Percentiles rank a stretch among this genome's conserved stretches.
phyloP scores from a whole-genome alignment of 2,888 invertebrate genomes.

The Adela reaumurella region DNA sequence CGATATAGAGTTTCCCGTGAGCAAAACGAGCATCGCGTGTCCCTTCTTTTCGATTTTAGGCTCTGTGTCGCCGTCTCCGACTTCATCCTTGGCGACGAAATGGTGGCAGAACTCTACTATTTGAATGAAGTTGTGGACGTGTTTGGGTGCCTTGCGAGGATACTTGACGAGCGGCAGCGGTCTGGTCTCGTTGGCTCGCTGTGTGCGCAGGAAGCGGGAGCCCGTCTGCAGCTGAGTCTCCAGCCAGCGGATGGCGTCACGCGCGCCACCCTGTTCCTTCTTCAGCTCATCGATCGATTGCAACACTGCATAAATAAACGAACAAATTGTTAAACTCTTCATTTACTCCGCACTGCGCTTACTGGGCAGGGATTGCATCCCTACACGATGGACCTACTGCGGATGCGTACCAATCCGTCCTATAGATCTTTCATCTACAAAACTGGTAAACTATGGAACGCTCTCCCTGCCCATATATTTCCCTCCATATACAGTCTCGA shows the following conservation, averaged over 20 bases:
- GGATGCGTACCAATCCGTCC: too few species aligned
- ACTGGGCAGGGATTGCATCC: too few species aligned
- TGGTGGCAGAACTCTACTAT: constrained; percentile 83
- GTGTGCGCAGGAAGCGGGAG: constrained; percentile 82
- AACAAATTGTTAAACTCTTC: too few species aligned
- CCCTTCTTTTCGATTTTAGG: constrained; percentile 33
- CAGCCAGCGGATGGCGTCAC: constrained; percentile 92
- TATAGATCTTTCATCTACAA: too few species aligned
- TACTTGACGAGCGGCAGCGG: constrained; percentile 59
- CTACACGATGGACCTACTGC: too few species aligned
- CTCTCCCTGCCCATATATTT: too few species aligned
- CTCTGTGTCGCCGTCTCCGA: constrained; percentile 34
- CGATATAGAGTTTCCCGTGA: constrained; percentile 61
- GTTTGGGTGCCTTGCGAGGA: constrained; percentile 39
- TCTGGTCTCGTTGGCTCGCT: constrained; percentile 77
- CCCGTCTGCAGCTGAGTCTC: constrained; percentile 84
- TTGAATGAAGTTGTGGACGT: constrained; percentile 69
- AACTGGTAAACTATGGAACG: too few species aligned
- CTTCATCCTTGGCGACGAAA: constrained; percentile 48
- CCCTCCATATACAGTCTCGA: too few species aligned
- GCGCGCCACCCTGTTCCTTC: constrained; percentile 75
- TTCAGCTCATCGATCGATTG: constrained; percentile 86
- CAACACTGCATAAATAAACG: constrained; percentile 62
- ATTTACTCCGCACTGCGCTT: too few species aligned
- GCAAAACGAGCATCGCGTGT: constrained; percentile 68